Evolutionary conservation across 2,888 invertebrate species (phyloP).

Genomic region (Eilema sororculum): DNA sequence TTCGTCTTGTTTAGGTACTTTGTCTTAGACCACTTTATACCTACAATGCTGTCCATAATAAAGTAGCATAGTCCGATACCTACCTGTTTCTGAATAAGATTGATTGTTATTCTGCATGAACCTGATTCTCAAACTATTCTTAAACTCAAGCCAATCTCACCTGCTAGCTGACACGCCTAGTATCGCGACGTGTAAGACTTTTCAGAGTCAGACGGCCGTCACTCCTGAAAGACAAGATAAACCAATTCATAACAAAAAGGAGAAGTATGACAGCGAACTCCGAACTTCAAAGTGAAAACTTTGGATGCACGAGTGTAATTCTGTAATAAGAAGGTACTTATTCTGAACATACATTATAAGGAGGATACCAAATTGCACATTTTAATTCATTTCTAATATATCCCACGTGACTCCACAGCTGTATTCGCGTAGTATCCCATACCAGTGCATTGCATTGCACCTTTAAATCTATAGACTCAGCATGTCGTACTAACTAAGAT

Average conservation of each 20-base stretch:
- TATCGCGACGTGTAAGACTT: no score
- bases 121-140: background rate
- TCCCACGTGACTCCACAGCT: background rate
- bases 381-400: background rate
- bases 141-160: background rate
- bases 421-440: no score
- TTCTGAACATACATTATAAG: no score
- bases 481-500: no score
- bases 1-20: constrained; percentile 31
- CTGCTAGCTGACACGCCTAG: no score
- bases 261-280: no score
- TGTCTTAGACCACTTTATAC: constrained; percentile 21
- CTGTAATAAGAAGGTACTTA: no score
- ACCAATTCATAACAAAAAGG: no score
- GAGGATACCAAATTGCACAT: no score
- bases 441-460: background rate
- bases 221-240: no score
- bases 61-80: background rate
- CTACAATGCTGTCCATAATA: background rate
- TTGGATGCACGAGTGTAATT: background rate
- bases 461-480: background rate
- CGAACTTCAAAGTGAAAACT: no score
- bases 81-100: background rate
- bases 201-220: no score
- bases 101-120: background rate